A percentile compares a stretch with the other conserved stretches of the same genome.
These are phyloP conservation scores for Labeo catla DNA, from an alignment of 2,113 vertebrate genomes.

Conservation along the genomic window DNA sequence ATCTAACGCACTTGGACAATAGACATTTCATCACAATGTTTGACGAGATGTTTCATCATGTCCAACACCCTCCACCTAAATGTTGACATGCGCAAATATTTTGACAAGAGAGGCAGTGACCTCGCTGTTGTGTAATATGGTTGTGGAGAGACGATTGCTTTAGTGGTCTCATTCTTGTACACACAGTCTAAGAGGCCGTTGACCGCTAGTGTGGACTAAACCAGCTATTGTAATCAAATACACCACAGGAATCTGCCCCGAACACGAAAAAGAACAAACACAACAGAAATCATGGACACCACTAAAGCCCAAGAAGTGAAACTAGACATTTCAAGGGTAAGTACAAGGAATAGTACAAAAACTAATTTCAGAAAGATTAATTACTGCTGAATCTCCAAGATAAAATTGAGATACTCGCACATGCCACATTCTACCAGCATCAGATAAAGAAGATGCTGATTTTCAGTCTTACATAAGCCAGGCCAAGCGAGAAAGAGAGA, in stretches of 20 bases:
- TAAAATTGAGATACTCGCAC: not conserved
- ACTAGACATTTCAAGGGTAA: not conserved
- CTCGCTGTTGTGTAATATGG: not conserved
- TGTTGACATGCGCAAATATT: slow-evolving; percentile 11
- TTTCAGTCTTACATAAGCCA: slow-evolving; percentile 20
- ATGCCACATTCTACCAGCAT: slow-evolving; percentile 1
- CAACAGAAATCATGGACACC: not conserved
- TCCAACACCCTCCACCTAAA: not conserved
- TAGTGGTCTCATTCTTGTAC: slow-evolving; percentile 8
- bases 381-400: slow-evolving; percentile 21
- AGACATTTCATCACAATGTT: not conserved
- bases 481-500: not conserved
- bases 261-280: not conserved
- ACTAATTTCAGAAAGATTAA: not conserved
- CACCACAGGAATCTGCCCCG: not conserved
- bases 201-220: not conserved
- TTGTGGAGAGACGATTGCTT: not conserved
- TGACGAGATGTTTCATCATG: not conserved
- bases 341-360: not conserved
- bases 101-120: slow-evolving; percentile 4
- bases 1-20: not conserved
- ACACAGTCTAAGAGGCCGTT: not conserved
- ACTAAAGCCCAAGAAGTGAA: not conserved
- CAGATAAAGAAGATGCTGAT: slow-evolving; percentile 37
- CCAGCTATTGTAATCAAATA: not conserved